Evolutionary conservation across 2,797 vertebrate genomes (phyloP).

Genomic region (Echiichthys vipera): DNA sequence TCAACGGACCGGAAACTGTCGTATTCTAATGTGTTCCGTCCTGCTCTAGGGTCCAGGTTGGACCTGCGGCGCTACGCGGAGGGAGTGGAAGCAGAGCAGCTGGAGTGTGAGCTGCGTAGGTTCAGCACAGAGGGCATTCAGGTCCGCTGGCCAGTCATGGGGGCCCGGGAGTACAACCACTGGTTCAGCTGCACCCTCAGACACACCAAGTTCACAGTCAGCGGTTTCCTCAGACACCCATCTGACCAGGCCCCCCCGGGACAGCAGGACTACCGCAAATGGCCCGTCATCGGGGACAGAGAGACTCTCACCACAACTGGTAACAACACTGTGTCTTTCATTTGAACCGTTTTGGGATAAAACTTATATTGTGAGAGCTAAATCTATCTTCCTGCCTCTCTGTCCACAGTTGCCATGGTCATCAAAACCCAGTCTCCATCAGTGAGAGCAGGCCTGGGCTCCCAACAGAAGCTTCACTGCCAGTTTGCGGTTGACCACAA

Average conservation of each 20-base stretch:
- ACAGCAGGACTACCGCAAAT: conserved; percentile 61
- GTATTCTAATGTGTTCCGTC: background rate
- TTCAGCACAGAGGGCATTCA: conserved; percentile 75
- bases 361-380: background rate
- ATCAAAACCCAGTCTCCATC: conserved; percentile 74
- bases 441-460: conserved; percentile 67
- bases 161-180: conserved; percentile 51
- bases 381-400: conserved; percentile 7
- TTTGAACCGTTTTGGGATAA: background rate
- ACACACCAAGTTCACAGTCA: conserved; percentile 69
- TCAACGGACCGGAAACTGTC: background rate
- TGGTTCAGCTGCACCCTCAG: conserved; percentile 82
- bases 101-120: conserved; percentile 81
- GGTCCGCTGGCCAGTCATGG: conserved; percentile 78
- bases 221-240: conserved; percentile 77
- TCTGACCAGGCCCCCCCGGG: conserved; percentile 42
- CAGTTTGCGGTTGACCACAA: conserved; percentile 81
- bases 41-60: conserved; percentile 73
- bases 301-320: conserved; percentile 75
- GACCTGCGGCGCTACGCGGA: conserved; percentile 71
- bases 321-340: conserved; percentile 46
- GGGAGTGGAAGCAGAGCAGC: conserved; percentile 37
- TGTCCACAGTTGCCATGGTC: conserved; percentile 76
- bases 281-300: conserved; percentile 58
- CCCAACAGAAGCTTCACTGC: conserved; percentile 79